phyloP scores from a whole-genome alignment of 2,888 invertebrate genomes.

The Acleris laterana region DNA sequence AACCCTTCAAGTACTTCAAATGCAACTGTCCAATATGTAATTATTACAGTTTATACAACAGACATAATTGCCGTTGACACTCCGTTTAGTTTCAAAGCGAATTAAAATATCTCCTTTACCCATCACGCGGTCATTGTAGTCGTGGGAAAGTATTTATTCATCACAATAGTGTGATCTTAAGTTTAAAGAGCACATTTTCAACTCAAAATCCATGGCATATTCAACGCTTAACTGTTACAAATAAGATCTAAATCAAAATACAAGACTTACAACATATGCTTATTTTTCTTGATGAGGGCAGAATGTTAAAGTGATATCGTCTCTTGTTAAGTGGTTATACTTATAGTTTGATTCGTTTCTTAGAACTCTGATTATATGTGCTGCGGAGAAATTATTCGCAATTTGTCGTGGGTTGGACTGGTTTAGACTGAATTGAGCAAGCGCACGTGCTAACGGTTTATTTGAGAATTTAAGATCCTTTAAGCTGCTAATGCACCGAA shows the following conservation, averaged over 20 bases:
- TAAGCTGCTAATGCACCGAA: background rate
- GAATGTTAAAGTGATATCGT: slow-evolving; percentile 23
- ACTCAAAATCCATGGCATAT: no score
- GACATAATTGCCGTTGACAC: slow-evolving; percentile 54
- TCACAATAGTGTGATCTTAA: slow-evolving; percentile 19
- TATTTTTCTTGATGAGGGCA: background rate
- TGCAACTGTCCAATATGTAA: no score
- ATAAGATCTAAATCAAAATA: no score
- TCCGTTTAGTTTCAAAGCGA: slow-evolving; percentile 46
- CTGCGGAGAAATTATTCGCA: slow-evolving; percentile 25
- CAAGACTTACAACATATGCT: no score
- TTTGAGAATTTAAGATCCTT: background rate
- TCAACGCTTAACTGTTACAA: no score
- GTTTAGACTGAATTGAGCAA: slow-evolving; percentile 12
- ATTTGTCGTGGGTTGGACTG: slow-evolving; percentile 15
- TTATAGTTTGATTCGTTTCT: slow-evolving; percentile 24
- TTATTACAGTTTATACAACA: background rate
- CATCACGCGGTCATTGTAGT: slow-evolving; percentile 44
- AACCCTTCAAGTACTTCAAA: no score
- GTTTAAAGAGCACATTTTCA: no score
- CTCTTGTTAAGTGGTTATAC: slow-evolving; percentile 18
- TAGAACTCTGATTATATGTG: slow-evolving; percentile 17
- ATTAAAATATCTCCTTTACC: slow-evolving; percentile 13
- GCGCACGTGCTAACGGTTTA: slow-evolving; percentile 9
- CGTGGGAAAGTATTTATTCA: slow-evolving; percentile 54